Percentiles rank a stretch among this genome's conserved stretches.
Conservation (phyloP, 1,140 invertebrate species). For the Sarcophaga peregrina region DNA sequence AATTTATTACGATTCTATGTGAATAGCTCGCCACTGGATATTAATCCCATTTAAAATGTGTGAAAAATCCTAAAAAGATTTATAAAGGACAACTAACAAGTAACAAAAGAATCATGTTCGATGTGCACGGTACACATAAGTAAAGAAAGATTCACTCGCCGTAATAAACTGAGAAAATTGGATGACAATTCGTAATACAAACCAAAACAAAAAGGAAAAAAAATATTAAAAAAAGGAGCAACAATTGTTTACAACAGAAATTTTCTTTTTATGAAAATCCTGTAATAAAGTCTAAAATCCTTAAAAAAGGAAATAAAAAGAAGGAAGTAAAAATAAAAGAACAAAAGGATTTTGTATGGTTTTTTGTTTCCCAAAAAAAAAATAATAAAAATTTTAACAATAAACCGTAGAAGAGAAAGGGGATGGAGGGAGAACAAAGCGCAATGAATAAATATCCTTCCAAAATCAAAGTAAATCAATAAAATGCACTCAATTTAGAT, state of each 20-base stretch:
- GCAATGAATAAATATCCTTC: not conserved
- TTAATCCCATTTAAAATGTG: slow-evolving; percentile 36
- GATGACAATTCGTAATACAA: not conserved
- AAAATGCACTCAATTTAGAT: not conserved
- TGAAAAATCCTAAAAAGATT: slow-evolving; percentile 28
- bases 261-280: not conserved
- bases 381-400: no score
- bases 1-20: slow-evolving; percentile 10
- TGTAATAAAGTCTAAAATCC: not conserved
- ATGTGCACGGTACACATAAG: not conserved
- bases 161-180: not conserved
- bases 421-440: no score
- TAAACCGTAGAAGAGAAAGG: no score
- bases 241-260: not conserved
- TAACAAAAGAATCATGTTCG: not conserved
- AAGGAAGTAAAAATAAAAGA: not conserved
- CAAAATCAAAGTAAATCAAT: slow-evolving; percentile 10
- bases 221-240: not conserved
- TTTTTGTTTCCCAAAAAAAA: no score
- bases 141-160: not conserved
- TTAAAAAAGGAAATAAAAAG: not conserved
- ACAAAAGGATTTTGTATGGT: not conserved
- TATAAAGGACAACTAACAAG: not conserved
- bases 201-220: not conserved
- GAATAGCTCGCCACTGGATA: slow-evolving; percentile 11